Evolutionary conservation across 2,797 vertebrate species (phyloP).

Genomic region (Sparus aurata): DNA sequence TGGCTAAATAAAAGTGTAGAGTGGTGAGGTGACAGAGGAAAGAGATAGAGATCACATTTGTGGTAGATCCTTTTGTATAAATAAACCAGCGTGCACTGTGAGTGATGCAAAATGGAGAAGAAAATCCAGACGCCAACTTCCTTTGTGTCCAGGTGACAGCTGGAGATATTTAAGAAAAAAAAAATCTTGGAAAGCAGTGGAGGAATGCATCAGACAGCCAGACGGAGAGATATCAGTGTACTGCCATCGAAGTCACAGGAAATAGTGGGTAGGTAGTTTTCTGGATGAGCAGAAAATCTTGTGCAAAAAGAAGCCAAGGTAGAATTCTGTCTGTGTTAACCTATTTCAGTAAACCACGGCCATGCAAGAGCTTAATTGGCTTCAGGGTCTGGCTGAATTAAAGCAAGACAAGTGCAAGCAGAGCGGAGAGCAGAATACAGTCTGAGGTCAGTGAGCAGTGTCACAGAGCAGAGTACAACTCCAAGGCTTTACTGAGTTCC

Average conservation of each 20-base stretch:
- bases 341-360: background rate
- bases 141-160: conserved; percentile 5
- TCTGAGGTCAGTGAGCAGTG: background rate
- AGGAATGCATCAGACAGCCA: background rate
- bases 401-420: background rate
- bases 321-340: background rate
- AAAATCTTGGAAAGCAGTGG: background rate
- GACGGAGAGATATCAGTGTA: background rate
- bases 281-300: background rate
- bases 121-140: background rate
- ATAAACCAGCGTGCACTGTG: background rate
- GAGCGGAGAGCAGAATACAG: background rate
- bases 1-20: background rate
- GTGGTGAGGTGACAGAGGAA: background rate
- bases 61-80: background rate
- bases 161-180: background rate
- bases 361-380: background rate
- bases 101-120: conserved; percentile 1
- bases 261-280: background rate
- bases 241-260: background rate
- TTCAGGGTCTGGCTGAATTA: background rate
- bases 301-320: background rate
- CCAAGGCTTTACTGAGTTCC: background rate
- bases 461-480: background rate
- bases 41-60: background rate